phyloP scores from a whole-genome alignment of 2,888 invertebrate species.

The Amaurobius ferox region DNA sequence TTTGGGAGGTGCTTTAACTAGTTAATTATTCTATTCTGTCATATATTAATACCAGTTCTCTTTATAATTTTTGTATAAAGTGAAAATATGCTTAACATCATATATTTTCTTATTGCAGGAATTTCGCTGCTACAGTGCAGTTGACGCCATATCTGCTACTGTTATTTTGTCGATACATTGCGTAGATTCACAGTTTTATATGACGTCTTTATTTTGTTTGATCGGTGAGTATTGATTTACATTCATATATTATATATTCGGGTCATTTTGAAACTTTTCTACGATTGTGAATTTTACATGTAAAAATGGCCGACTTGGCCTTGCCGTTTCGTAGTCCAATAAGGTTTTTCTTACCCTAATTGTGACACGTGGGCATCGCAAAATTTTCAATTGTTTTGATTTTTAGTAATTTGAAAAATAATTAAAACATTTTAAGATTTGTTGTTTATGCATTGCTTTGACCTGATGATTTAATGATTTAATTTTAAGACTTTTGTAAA shows the following conservation, averaged over 20 bases:
- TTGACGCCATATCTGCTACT: constrained; percentile 63
- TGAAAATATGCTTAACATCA: background rate
- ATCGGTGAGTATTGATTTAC: constrained; percentile 83
- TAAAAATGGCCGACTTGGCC: constrained; percentile 44
- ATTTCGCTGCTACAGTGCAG: constrained; percentile 61
- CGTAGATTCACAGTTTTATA: constrained; percentile 83
- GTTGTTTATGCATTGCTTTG: too few species aligned
- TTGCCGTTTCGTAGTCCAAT: constrained; percentile 24
- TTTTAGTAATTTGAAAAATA: too few species aligned
- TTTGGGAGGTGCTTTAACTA: background rate
- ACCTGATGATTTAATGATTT: too few species aligned
- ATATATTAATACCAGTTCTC: background rate
- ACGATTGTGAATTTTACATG: background rate
- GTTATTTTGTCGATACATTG: constrained; percentile 70
- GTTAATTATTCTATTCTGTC: background rate
- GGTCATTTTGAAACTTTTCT: background rate
- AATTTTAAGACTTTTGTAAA: too few species aligned
- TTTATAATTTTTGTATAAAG: background rate
- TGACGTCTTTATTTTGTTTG: constrained; percentile 93
- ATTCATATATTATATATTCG: background rate
- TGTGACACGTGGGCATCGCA: constrained; percentile 61
- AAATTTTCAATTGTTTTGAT: background rate
- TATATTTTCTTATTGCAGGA: constrained; percentile 34
- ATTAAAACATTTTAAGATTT: too few species aligned
- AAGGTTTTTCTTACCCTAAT: constrained; percentile 20